phyloP scores from a whole-genome alignment of 2,113 vertebrate genomes.

The Phyllostomus hastatus region DNA sequence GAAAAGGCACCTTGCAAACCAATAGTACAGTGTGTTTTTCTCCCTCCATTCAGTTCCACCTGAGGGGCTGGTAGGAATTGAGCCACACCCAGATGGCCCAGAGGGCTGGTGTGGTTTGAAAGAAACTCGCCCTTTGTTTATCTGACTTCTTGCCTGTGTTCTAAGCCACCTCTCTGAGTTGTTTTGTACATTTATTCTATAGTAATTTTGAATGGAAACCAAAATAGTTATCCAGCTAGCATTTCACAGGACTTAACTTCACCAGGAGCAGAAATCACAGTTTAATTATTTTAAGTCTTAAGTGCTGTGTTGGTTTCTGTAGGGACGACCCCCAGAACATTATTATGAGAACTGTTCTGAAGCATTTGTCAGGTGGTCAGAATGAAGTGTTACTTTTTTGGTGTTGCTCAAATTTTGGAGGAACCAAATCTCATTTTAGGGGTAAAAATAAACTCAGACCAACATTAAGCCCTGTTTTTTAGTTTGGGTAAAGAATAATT shows the following conservation, averaged over 20 bases:
- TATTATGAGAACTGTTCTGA: not conserved
- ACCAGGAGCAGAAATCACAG: not conserved
- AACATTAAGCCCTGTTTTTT: not conserved
- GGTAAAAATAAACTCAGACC: not conserved
- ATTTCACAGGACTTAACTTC: not conserved
- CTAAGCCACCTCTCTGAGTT: not conserved
- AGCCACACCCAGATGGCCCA: not conserved
- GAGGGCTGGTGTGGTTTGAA: not conserved
- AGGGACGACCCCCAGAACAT: not conserved
- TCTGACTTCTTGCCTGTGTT: not conserved
- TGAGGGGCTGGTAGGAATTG: not conserved
- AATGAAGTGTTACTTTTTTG: not conserved
- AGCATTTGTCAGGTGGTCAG: not conserved
- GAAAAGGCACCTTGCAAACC: not conserved
- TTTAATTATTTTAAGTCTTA: not conserved
- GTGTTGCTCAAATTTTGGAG: not conserved
- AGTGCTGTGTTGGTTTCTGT: not conserved
- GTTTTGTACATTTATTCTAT: not conserved
- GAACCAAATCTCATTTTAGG: not conserved
- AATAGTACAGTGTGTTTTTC: fast-evolving
- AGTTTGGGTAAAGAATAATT: not conserved
- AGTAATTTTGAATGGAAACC: not conserved
- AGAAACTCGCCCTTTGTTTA: not conserved
- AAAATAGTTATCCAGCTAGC: not conserved
- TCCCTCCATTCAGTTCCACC: not conserved